phyloP scores from a whole-genome alignment of 2,113 vertebrate species.

The Camelus dromedarius region DNA sequence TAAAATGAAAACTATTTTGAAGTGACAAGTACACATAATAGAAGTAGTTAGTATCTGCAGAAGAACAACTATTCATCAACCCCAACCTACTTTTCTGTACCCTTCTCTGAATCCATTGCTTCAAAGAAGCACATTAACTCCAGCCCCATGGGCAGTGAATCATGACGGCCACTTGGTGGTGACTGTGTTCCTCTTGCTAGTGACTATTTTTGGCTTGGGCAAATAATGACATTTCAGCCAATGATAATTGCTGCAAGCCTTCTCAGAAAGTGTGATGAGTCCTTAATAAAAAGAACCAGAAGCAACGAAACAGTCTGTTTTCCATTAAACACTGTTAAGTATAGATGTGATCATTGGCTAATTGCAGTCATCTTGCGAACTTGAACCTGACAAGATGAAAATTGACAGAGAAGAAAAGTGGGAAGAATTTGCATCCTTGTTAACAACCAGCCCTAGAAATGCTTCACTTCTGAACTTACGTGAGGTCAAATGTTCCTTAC shows the following conservation, averaged over 20 bases:
- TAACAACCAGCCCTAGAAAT: background rate
- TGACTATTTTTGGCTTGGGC: background rate
- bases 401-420: background rate
- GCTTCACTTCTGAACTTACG: background rate
- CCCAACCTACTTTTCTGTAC: background rate
- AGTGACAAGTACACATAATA: background rate
- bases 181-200: background rate
- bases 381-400: background rate
- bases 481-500: background rate
- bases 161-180: background rate
- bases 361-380: background rate
- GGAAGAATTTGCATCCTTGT: slow-evolving; percentile 5
- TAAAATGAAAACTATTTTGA: slow-evolving; percentile 32
- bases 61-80: background rate
- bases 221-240: background rate
- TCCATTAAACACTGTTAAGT: background rate
- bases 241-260: background rate
- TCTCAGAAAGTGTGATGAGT: background rate
- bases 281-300: background rate
- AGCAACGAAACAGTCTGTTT: background rate
- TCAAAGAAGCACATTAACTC: background rate
- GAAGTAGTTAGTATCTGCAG: background rate
- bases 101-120: background rate
- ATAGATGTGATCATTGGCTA: background rate
- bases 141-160: background rate